Evolutionary conservation across 2,113 vertebrate species (phyloP), one percentile per base, ranked within the genome.

Genomic region (Brachionichthys hirsutus): DNA sequence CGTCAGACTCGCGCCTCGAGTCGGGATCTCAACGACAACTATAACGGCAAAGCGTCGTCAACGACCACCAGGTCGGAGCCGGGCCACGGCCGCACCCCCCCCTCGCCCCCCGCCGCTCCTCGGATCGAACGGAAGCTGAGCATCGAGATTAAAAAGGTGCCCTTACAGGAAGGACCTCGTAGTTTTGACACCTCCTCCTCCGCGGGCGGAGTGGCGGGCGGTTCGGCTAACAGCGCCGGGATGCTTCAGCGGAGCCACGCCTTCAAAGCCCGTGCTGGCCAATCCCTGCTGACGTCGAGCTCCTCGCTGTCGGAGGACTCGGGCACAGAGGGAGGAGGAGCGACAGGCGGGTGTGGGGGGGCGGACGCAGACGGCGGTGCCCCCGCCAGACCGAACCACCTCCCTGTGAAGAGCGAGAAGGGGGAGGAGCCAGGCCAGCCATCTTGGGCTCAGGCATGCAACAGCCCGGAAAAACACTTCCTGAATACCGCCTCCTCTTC

Each of bases 141-240:
- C 83, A 95, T 98, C 68, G 97, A 98, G 90, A 97, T 98, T 81
- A 97, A 94, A 87, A 98, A 97, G 78, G 94, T 98, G 0, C 94
- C 95, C 64, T 87, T 96, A 54, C 94, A 97, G 85, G 97, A 98
- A 74, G 94, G 95, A 16, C 97, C 94, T 9, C 92, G 93, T 57
- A 97, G 95, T 89, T 98, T 99, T 74, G 95, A 98, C 41, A 95
- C 91, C 0, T 67, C 84, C 41, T 65, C 82, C 51, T 78, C 87
- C 2, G n/a, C 64, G 14, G 75, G 52, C 12, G 77, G 70, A 8
- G 77, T 55, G 1, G 60, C 66, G 0, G 57, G 73, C 0, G 71
- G 61, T 11, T 42, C 83, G 0, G 10, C 61, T 34, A 85, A 64
- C 34, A 85, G 67, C 9, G 19, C 42, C 0, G 85, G 85, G 3